Percentiles rank a stretch among this genome's conserved stretches.
Evolutionary conservation across 2,113 vertebrate species (phyloP).

Genomic region (Proteles cristata): DNA sequence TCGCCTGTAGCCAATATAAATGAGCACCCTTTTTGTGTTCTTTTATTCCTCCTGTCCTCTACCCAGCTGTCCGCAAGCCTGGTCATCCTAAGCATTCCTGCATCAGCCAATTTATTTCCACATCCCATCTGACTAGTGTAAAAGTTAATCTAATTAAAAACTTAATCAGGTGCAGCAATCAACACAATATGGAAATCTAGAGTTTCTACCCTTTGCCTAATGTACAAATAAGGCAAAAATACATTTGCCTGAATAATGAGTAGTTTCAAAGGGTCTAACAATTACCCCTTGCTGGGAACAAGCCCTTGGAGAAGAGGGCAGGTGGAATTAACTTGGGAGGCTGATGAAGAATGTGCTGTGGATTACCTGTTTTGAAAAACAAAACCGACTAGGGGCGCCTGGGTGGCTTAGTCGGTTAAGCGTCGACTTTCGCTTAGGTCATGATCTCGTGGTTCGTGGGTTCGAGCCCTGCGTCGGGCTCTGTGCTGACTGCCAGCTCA

Average conservation of each 20-base stretch:
- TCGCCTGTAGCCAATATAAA: neutral
- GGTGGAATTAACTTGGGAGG: neutral
- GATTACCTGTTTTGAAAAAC: neutral
- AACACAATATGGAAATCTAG: slow-evolving; percentile 26
- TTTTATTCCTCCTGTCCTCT: neutral
- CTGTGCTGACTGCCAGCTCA: too few relatives aligned
- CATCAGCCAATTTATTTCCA: slow-evolving; percentile 15
- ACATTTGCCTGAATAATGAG: slow-evolving; percentile 51
- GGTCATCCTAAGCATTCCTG: neutral
- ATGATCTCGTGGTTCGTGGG: too few relatives aligned
- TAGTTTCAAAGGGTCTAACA: slow-evolving; percentile 31
- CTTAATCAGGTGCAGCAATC: slow-evolving; percentile 50
- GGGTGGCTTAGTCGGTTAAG: too few relatives aligned
- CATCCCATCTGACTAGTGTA: slow-evolving; percentile 7
- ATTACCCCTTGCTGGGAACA: neutral
- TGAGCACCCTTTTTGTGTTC: neutral
- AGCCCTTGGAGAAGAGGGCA: neutral
- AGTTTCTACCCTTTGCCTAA: slow-evolving; percentile 2
- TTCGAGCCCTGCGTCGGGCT: too few relatives aligned
- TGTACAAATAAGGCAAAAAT: slow-evolving; percentile 16
- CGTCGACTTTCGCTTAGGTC: too few relatives aligned
- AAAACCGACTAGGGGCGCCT: neutral
- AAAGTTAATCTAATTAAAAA: slow-evolving; percentile 65
- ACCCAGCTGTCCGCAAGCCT: neutral
- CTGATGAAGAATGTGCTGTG: neutral